These are phyloP conservation scores for Myrmophylax atrothorax DNA, from an alignment of 2,113 vertebrate genomes.

Conservation along the genomic window DNA sequence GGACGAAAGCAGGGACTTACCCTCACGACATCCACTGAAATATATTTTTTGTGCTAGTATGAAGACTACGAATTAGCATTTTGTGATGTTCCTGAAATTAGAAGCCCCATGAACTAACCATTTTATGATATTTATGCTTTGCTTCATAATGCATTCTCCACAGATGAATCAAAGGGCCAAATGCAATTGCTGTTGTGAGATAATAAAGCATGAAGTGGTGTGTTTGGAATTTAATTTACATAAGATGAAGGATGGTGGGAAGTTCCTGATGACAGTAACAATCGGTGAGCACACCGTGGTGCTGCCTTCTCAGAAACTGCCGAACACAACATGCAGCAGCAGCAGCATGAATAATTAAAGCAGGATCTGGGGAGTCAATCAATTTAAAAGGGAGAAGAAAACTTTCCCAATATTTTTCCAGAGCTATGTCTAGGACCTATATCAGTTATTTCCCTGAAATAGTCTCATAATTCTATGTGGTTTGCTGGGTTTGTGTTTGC, in stretches of 20 bases:
- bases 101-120: slow-evolving; percentile 81
- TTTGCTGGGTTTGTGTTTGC: background rate
- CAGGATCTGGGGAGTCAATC: slow-evolving; percentile 16
- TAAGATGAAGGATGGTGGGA: slow-evolving; percentile 74
- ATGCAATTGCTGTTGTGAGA: slow-evolving; percentile 76
- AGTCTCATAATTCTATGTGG: background rate
- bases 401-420: slow-evolving; percentile 2
- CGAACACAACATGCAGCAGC: background rate
- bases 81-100: slow-evolving; percentile 78
- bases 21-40: slow-evolving; percentile 46
- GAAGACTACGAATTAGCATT: slow-evolving; percentile 75
- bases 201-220: slow-evolving; percentile 80
- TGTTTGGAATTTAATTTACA: slow-evolving; percentile 77
- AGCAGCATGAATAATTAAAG: slow-evolving; percentile 51
- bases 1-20: slow-evolving; percentile 51
- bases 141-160: slow-evolving; percentile 81
- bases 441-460: background rate
- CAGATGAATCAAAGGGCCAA: slow-evolving; percentile 80
- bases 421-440: background rate
- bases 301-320: slow-evolving; percentile 36
- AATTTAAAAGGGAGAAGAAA: slow-evolving; percentile 27
- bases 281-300: background rate
- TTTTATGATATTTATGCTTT: slow-evolving; percentile 79
- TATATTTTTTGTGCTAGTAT: slow-evolving; percentile 62
- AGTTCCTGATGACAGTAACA: slow-evolving; percentile 64